Percentiles rank a stretch among this genome's conserved stretches.
Evolutionary conservation across 2,113 vertebrate genomes (phyloP).

Genomic region (Phylloscopus whistleri): DNA sequence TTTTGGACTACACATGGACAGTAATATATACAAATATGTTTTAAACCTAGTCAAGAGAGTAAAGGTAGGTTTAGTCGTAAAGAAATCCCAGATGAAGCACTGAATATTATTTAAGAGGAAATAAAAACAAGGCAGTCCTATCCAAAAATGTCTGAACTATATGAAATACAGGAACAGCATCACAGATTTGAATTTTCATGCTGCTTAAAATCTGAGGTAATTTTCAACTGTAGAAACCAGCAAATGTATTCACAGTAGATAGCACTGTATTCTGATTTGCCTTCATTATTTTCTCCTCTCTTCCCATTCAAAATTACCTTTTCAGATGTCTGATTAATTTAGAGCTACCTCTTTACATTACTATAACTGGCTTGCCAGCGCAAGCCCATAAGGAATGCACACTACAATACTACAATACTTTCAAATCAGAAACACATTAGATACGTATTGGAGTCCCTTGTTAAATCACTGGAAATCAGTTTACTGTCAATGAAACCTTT

Average conservation of each 20-base stretch:
- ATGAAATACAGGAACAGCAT: neutral
- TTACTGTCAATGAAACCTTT: neutral
- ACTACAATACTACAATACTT: neutral
- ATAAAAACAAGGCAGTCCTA: neutral
- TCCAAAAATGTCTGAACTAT: neutral
- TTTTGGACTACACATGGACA: neutral
- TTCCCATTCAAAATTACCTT: neutral
- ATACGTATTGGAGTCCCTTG: neutral
- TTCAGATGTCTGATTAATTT: neutral
- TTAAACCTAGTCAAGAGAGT: neutral
- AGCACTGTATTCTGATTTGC: neutral
- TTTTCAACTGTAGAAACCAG: neutral
- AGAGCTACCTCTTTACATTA: neutral
- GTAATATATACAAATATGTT: neutral
- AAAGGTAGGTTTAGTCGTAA: neutral
- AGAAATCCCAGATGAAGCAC: neutral
- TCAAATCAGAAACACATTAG: neutral
- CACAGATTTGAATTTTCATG: neutral
- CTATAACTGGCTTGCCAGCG: neutral
- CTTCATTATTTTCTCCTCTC: neutral
- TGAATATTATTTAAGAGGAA: neutral
- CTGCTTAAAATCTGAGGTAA: neutral
- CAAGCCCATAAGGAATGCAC: neutral
- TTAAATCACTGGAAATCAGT: neutral
- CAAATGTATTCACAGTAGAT: neutral